Percentiles rank a stretch among this genome's conserved stretches.
Conservation (phyloP, 2,888 invertebrate genomes). For the Calliphora vomitoria region DNA sequence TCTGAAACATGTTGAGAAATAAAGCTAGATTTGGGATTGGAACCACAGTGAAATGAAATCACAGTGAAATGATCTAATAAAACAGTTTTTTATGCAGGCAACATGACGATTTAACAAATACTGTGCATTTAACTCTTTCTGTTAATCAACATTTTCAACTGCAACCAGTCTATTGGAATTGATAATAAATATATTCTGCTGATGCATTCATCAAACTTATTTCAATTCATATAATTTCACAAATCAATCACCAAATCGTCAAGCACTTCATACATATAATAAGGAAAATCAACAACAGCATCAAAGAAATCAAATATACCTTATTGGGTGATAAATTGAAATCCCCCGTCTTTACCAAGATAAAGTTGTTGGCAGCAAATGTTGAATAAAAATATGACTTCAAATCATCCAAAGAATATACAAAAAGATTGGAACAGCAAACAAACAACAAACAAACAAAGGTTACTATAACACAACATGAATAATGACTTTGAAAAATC, state of each 20-base stretch:
- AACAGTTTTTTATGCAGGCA: too few relatives aligned
- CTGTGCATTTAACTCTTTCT: too few relatives aligned
- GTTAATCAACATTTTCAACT: not conserved
- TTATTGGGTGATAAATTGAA: constrained; percentile 34
- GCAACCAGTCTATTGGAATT: not conserved
- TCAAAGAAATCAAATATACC: constrained; percentile 8
- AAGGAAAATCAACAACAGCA: not conserved
- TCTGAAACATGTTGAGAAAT: too few relatives aligned
- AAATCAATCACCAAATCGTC: constrained; percentile 45
- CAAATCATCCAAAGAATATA: constrained; percentile 14
- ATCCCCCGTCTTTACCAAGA: not conserved
- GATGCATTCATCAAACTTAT: not conserved
- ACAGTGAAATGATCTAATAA: too few relatives aligned
- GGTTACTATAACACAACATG: constrained; percentile 55
- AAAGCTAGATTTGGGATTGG: too few relatives aligned
- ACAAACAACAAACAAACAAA: constrained; percentile 16
- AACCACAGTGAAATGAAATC: too few relatives aligned
- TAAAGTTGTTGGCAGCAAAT: constrained; percentile 9
- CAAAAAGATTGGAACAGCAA: not conserved
- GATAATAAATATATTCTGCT: not conserved
- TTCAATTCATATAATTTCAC: not conserved
- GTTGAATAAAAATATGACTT: constrained; percentile 40
- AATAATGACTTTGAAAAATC: constrained; percentile 69
- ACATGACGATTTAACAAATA: too few relatives aligned
- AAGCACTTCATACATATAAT: constrained; percentile 8